Base-by-base conservation (phyloP, 2,113 vertebrate species). In the Dasyornis broadbenti region DNA sequence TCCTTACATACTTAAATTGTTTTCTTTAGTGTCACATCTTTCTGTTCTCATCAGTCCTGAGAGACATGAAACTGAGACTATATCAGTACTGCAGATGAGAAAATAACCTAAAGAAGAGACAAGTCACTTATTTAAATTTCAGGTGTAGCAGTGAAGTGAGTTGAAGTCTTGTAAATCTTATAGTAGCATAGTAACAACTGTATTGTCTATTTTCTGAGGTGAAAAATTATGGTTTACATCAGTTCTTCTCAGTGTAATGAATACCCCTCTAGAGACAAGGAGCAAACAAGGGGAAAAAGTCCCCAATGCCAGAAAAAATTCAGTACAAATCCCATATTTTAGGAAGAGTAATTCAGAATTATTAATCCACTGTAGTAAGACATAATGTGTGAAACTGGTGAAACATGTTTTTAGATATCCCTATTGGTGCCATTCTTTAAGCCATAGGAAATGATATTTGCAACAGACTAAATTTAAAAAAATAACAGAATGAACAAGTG, bases 261-360 rank as follows among this genome's bases (percentile, higher is more conserved):
- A 50, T 12, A 37, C 0, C 3, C 50, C 15, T 70, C 53, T 56
- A 47, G 22, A 64, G 22, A 69, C 13, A n/a, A 26, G 23, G 12
- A 35, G 40, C 1, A 42, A 85, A 52, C 0, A 4, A 15, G 4
- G 14, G 5, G 0, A 0, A 10, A 31, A 56, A 26, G 3, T 57
- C 19, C 11, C 11, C n/a, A 72, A 47, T 11, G 16, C 4, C 31
- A 49, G n/a, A n/a, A 90, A 87, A 20, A 66, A 83, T 44, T 81
- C 19, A 61, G 11, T 28, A 27, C 3, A 77, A 53, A 45, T 18
- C 3, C 5, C 4, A 8, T 60, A n/a, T 80, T 90, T 77, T 65
- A 56, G 24, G 18, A 84, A 75, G 15, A 75, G 33, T 24, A 90
- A 42, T 30, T 7, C 9, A 75, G 26, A 85, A 40, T 30, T 89